Conservation (phyloP, 2,888 invertebrate species). For the Trissolcus brochymenae region DNA sequence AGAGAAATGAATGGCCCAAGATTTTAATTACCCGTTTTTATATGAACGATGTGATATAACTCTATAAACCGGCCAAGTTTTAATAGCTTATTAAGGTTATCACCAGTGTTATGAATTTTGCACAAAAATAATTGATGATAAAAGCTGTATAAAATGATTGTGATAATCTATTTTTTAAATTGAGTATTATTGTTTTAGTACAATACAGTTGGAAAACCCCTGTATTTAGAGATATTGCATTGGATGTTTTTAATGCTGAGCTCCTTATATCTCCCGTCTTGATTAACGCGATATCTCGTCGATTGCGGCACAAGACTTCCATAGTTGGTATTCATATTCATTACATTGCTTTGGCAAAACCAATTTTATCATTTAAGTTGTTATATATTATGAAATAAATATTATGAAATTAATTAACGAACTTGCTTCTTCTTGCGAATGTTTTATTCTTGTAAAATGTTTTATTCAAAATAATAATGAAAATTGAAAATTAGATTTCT, state of each 20-base stretch:
- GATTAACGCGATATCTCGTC: no score
- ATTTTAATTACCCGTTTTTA: constrained; percentile 9
- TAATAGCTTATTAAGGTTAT: not conserved
- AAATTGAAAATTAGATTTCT: no score
- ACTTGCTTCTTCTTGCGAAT: no score
- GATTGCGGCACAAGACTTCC: no score
- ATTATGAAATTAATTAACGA: no score
- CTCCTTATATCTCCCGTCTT: no score
- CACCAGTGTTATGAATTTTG: not conserved
- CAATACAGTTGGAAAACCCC: not conserved
- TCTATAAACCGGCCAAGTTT: not conserved
- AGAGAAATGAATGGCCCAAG: constrained; percentile 20
- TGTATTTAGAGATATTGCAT: not conserved
- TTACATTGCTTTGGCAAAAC: no score
- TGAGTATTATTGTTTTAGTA: not conserved
- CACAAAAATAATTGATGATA: not conserved
- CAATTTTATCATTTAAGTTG: no score
- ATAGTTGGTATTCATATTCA: no score
- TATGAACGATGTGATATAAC: not conserved
- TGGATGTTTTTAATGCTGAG: not conserved
- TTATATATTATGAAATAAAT: no score
- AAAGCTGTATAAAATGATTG: not conserved
- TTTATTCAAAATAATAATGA: no score
- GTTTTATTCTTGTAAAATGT: no score
- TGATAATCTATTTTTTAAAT: not conserved